phyloP scores from a whole-genome alignment of 1,140 invertebrate genomes.

The Bombus superbus region DNA sequence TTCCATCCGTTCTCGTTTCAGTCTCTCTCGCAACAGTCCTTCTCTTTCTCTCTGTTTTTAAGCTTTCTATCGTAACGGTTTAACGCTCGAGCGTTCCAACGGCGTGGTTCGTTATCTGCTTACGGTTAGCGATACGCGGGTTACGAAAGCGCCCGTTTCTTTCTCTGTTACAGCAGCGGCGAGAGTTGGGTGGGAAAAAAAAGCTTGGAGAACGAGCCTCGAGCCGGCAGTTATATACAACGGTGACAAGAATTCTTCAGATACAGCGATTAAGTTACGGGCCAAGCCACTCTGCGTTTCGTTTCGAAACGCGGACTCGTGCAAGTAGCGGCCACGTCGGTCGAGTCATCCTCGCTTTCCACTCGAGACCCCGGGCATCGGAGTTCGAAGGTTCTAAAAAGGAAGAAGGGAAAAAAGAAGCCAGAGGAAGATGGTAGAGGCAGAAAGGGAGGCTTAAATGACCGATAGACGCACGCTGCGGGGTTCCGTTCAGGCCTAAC shows the following conservation, averaged over 20 bases:
- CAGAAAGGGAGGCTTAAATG: conserved; percentile 34
- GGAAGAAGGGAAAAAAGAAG: background rate
- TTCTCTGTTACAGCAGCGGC: too few species aligned
- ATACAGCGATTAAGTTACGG: conserved; percentile 23
- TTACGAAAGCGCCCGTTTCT: conserved; percentile 29
- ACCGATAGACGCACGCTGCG: conserved; percentile 58
- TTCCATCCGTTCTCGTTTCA: background rate
- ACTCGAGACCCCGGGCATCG: background rate
- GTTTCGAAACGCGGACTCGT: conserved; percentile 24
- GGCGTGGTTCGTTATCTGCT: conserved; percentile 50
- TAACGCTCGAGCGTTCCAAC: conserved; percentile 33
- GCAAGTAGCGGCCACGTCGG: conserved; percentile 17
- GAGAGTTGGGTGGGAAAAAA: background rate
- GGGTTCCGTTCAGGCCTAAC: conserved; percentile 32
- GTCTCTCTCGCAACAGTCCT: background rate
- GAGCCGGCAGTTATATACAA: background rate
- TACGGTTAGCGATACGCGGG: conserved; percentile 31
- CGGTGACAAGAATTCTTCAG: conserved; percentile 35
- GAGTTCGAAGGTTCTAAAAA: background rate
- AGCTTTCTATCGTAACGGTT: conserved; percentile 50
- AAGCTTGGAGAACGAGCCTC: background rate
- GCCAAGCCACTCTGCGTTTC: background rate
- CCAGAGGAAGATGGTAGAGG: background rate
- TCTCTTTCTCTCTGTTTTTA: conserved; percentile 23
- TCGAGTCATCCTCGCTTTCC: conserved; percentile 30